These are phyloP conservation scores for Siphlonurus alternatus DNA, from an alignment of 2,888 invertebrate genomes.

Conservation along the genomic window DNA sequence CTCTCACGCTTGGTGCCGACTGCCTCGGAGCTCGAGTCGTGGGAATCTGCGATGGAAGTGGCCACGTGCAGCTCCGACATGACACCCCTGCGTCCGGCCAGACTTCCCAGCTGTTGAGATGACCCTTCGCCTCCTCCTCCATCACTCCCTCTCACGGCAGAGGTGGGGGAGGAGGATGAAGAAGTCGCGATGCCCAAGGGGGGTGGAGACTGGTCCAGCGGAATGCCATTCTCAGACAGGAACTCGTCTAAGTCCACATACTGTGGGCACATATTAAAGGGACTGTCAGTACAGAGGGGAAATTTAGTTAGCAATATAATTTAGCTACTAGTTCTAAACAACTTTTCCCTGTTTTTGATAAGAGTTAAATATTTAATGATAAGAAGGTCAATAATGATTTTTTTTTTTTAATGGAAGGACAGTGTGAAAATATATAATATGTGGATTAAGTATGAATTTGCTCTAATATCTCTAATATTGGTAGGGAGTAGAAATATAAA, in stretches of 20 bases:
- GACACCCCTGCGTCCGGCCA: background rate
- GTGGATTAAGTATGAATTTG: too few relatives aligned
- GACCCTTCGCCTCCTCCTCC: background rate
- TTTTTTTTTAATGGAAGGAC: too few relatives aligned
- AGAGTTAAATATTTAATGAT: too few relatives aligned
- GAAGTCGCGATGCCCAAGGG: background rate
- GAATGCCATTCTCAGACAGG: slow-evolving; percentile 87
- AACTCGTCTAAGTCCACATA: slow-evolving; percentile 96
- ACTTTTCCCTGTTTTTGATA: too few relatives aligned
- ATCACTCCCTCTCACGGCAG: background rate
- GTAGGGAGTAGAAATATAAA: too few relatives aligned
- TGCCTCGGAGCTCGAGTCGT: background rate
- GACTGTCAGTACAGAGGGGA: too few relatives aligned
- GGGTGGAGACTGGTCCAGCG: slow-evolving; percentile 38
- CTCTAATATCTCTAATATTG: too few relatives aligned
- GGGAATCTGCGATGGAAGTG: background rate
- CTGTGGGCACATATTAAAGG: too few relatives aligned
- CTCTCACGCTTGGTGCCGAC: slow-evolving; percentile 66
- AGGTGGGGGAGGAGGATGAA: background rate
- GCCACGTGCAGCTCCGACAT: background rate
- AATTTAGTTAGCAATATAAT: too few relatives aligned
- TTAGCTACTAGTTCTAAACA: too few relatives aligned
- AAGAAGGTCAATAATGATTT: too few relatives aligned
- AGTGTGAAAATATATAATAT: too few relatives aligned
- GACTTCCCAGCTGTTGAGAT: background rate